Percentiles rank a stretch among this genome's conserved stretches.
phyloP scores from a whole-genome alignment of 2,797 vertebrate species.

The Channa striata region DNA sequence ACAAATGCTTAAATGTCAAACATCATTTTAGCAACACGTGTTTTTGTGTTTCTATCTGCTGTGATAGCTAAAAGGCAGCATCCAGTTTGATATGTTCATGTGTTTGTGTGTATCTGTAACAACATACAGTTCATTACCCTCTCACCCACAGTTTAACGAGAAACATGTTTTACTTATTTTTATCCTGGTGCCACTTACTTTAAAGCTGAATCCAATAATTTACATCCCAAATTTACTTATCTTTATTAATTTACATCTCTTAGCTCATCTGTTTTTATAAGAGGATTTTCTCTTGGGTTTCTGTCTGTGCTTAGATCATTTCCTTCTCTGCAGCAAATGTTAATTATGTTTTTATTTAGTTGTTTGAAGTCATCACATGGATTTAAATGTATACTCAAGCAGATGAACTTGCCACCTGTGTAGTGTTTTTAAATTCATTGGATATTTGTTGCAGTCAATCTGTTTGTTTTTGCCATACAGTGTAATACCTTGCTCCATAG shows the following conservation, averaged over 20 bases:
- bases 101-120: too few species aligned
- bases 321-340: background rate
- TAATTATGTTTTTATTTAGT: background rate
- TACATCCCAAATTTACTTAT: constrained; percentile 4
- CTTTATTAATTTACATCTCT: constrained; percentile 15
- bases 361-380: background rate
- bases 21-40: background rate
- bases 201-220: background rate
- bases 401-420: background rate
- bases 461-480: background rate
- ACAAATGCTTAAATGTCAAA: background rate
- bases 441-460: background rate
- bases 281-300: constrained; percentile 2
- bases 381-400: background rate
- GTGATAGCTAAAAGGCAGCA: constrained; percentile 27
- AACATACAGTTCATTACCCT: too few species aligned
- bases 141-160: too few species aligned
- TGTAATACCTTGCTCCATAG: background rate
- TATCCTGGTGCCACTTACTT: background rate
- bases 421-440: background rate
- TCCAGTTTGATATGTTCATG: constrained; percentile 36
- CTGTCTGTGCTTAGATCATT: background rate
- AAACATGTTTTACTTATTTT: accelerated
- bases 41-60: constrained; percentile 33
- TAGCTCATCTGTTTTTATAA: constrained; percentile 23